phyloP scores from a whole-genome alignment of 2,888 invertebrate species.

The Xanthia icteritia region DNA sequence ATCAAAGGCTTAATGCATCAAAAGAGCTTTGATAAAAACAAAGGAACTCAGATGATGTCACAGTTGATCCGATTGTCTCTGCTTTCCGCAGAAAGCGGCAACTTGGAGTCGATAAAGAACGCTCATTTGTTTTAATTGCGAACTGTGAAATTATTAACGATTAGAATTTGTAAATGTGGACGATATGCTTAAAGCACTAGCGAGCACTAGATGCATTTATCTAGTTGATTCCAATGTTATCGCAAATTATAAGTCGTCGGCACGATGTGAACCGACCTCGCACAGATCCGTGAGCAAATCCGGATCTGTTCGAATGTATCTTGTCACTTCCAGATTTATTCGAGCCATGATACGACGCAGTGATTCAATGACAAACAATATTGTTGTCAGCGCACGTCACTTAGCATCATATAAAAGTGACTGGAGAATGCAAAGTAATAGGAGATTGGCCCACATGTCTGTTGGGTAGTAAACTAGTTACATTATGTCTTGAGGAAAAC shows the following conservation, averaged over 20 bases:
- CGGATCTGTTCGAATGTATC: conserved; percentile 70
- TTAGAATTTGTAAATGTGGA: conserved; percentile 44
- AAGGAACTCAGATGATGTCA: conserved; percentile 38
- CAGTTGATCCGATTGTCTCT: conserved; percentile 41
- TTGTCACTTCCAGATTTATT: conserved; percentile 65
- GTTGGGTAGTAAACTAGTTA: background rate
- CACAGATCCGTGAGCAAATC: conserved; percentile 74
- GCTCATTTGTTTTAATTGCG: conserved; percentile 52
- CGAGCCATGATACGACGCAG: conserved; percentile 45
- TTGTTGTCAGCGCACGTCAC: conserved; percentile 45
- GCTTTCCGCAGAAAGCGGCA: conserved; percentile 35
- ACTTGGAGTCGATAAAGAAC: conserved; percentile 33
- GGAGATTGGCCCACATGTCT: conserved; percentile 25
- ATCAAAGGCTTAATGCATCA: conserved; percentile 49
- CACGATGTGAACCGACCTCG: conserved; percentile 75
- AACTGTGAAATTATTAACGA: conserved; percentile 48
- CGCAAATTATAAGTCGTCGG: conserved; percentile 64
- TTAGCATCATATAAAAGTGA: conserved; percentile 41
- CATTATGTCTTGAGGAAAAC: conserved; percentile 10
- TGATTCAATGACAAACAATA: conserved; percentile 55
- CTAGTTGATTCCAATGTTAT: conserved; percentile 65
- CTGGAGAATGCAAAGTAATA: conserved; percentile 25
- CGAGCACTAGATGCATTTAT: conserved; percentile 56
- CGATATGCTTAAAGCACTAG: conserved; percentile 56
- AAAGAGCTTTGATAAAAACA: conserved; percentile 39